These are phyloP conservation scores for Ophthalmolycus amberensis DNA, from an alignment of 2,113 vertebrate species.

Conservation along the genomic window DNA sequence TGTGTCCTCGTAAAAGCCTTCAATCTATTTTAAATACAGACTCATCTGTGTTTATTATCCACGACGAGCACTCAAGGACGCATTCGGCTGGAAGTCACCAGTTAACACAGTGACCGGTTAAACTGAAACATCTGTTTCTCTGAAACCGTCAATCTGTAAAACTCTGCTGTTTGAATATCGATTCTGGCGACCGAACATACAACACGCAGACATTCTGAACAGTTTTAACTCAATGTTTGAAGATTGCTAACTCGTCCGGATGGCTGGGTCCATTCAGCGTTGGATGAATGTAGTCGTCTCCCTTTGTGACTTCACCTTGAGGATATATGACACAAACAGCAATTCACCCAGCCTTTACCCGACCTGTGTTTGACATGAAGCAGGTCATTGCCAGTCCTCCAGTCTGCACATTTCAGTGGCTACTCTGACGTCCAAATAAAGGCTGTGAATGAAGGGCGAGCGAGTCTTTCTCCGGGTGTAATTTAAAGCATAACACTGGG, in stretches of 20 bases:
- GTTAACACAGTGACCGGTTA: no score
- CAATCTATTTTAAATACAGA: not conserved
- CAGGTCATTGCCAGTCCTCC: not conserved
- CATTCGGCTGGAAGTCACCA: not conserved
- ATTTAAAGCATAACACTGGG: slow-evolving; percentile 19
- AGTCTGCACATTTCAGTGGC: not conserved
- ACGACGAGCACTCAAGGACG: not conserved
- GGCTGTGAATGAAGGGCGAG: not conserved
- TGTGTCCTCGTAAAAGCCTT: not conserved
- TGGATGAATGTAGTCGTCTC: not conserved
- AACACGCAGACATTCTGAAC: not conserved
- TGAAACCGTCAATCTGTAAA: no score
- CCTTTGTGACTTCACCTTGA: not conserved
- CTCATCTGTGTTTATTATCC: not conserved
- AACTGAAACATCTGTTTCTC: no score
- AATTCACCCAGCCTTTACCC: slow-evolving; percentile 1
- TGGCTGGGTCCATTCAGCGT: not conserved
- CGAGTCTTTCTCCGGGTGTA: not conserved
- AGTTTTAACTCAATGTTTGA: not conserved
- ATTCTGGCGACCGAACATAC: not conserved
- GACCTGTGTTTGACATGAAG: not conserved
- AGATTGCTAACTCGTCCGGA: not conserved
- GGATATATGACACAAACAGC: not conserved
- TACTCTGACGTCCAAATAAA: slow-evolving; percentile 8
- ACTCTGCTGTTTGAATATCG: no score